Evolutionary conservation across 2,113 vertebrate species (phyloP), one percentile per base, ranked within the genome.

Genomic region (Syngnathus typhle): DNA sequence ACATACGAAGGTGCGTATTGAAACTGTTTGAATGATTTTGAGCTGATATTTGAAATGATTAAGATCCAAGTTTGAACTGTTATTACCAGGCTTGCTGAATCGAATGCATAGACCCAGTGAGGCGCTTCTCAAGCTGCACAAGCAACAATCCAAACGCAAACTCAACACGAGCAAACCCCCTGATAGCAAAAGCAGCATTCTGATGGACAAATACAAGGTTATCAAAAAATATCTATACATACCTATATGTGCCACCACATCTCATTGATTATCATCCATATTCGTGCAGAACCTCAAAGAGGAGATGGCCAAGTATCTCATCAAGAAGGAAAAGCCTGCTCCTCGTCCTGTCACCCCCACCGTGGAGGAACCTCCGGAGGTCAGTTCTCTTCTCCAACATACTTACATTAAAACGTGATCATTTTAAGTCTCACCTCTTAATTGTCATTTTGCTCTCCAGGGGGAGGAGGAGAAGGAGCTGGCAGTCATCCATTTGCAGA

Each of bases 401-500:
- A 12, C 18, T 51, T 7, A 15, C 7, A 8, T 49, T 19, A 7
- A 51, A 9, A 51, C 8, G 19, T n/a, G 19, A n/a, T n/a, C 19
- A 44, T 1, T 13, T 3, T 47, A 3, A 38, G 11, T 54, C 39
- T 37, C 51, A 32, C 27, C 2, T 36, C 6, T 60, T 41, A 2
- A n/a, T 56, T 5, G 58, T 1, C 71, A 3, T 58, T 13, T 67
- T 9, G 10, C 23, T 56, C 13, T 60, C 54, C 66, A 98, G 96
- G 91, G 90, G 32, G 93, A 95, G 16, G 96, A 96, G 86, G 93
- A 96, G 62, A 89, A 10, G 65, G 95, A 97, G 74, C 84, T 93
- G 67, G 94, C 95, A 37, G 88, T 93, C 66, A 93, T 95, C 79
- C 82, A 71, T 72, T 77, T 98, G 77, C 96, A 98, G 84, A 93